phyloP scores from a whole-genome alignment of 2,113 vertebrate species.

The Tringa solitaria region DNA sequence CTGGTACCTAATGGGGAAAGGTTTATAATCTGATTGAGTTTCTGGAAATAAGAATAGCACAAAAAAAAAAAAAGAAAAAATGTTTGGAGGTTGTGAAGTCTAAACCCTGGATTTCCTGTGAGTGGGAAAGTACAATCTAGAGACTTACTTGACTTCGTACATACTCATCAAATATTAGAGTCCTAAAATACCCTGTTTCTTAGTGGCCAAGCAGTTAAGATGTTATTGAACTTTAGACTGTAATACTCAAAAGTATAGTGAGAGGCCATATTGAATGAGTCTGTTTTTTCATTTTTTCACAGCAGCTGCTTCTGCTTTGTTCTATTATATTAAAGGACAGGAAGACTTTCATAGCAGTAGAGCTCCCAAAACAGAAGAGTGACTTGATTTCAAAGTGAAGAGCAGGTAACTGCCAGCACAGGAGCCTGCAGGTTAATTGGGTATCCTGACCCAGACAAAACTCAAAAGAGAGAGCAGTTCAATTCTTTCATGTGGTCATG shows the following conservation, averaged over 20 bases:
- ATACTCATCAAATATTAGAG: not conserved
- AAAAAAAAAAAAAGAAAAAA: too few species aligned
- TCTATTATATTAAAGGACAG: constrained; percentile 48
- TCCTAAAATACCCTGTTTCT: constrained; percentile 17
- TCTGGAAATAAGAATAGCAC: not conserved
- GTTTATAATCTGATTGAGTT: not conserved
- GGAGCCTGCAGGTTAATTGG: constrained; percentile 68
- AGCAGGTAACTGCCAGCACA: constrained; percentile 61
- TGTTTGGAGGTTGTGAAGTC: not conserved
- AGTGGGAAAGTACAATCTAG: not conserved
- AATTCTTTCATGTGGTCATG: constrained; percentile 57
- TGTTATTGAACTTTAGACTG: constrained; percentile 43
- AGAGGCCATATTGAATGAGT: constrained; percentile 27
- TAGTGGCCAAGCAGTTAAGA: constrained; percentile 19
- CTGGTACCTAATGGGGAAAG: not conserved
- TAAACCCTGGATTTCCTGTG: not conserved
- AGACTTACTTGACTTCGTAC: constrained; percentile 20
- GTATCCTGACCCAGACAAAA: constrained; percentile 69
- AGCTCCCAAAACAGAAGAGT: constrained; percentile 61
- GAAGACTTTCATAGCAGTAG: constrained; percentile 33
- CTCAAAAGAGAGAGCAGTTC: constrained; percentile 64
- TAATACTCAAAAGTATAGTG: not conserved
- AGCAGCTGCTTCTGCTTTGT: constrained; percentile 35
- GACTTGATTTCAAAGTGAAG: constrained; percentile 70
- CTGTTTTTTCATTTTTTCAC: not conserved